These are phyloP conservation scores for Pagrus major DNA, from an alignment of 2,113 vertebrate genomes.

Conservation along the genomic window DNA sequence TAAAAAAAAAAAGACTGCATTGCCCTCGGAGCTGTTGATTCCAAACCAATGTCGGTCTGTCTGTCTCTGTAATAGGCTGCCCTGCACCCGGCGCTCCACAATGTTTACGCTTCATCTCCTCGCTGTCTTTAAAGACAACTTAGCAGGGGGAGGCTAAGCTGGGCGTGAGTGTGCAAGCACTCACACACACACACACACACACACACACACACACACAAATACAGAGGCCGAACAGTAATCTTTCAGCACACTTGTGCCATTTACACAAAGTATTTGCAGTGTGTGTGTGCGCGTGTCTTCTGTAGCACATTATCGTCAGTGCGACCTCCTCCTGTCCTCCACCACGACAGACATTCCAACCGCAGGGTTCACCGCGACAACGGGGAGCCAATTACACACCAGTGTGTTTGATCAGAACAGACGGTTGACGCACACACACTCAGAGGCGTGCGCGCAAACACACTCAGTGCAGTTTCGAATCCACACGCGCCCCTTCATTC, in stretches of 20 bases:
- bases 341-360: slow-evolving; percentile 77
- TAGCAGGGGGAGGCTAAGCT: slow-evolving; percentile 74
- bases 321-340: slow-evolving; percentile 79
- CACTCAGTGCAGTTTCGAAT: slow-evolving; percentile 35
- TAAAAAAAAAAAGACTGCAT: slow-evolving; percentile 24
- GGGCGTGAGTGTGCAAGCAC: neutral
- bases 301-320: slow-evolving; percentile 73
- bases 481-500: slow-evolving; percentile 35
- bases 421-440: slow-evolving; percentile 62
- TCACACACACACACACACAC: slow-evolving; percentile 11
- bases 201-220: slow-evolving; percentile 18
- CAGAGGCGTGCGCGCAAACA: neutral
- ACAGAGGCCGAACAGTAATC: slow-evolving; percentile 56
- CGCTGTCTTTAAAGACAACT: slow-evolving; percentile 78
- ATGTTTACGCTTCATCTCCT: slow-evolving; percentile 78
- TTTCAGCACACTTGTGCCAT: slow-evolving; percentile 67
- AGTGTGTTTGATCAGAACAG: slow-evolving; percentile 82
- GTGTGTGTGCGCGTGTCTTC: slow-evolving; percentile 35
- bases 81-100: slow-evolving; percentile 64
- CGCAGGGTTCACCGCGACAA: slow-evolving; percentile 76
- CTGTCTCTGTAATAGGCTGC: slow-evolving; percentile 72
- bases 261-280: slow-evolving; percentile 59
- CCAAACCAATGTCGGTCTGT: slow-evolving; percentile 58
- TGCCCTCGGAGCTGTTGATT: slow-evolving; percentile 72
- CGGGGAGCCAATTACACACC: slow-evolving; percentile 84